phyloP scores from a whole-genome alignment of 2,888 invertebrate species.

The Incurvaria masculella region DNA sequence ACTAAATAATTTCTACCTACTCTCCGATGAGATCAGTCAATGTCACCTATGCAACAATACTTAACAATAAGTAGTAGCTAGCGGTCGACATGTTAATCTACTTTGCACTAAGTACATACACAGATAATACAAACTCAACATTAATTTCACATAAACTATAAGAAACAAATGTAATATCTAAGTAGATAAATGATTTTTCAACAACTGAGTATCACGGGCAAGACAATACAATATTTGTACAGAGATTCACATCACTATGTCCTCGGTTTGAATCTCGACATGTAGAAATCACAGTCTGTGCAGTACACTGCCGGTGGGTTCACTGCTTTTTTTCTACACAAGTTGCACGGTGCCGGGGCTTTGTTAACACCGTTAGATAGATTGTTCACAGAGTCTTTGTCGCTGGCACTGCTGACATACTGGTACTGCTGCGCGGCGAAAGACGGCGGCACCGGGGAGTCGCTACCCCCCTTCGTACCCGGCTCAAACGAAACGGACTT shows the following conservation, averaged over 20 bases:
- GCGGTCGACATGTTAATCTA: background rate
- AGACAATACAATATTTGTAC: constrained; percentile 1
- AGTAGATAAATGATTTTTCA: background rate
- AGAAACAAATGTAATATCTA: background rate
- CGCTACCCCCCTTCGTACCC: constrained; percentile 65
- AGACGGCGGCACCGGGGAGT: constrained; percentile 45
- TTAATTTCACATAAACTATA: background rate
- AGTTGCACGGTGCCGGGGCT: constrained; percentile 72
- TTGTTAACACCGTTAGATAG: background rate
- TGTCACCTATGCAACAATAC: background rate
- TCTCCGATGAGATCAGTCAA: constrained; percentile 42
- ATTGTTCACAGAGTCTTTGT: background rate
- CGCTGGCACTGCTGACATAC: constrained; percentile 24
- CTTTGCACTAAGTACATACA: constrained; percentile 1
- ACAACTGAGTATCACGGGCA: constrained; percentile 1
- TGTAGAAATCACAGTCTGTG: constrained; percentile 88
- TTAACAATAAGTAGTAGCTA: background rate
- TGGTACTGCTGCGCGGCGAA: constrained; percentile 25
- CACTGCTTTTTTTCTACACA: constrained; percentile 84
- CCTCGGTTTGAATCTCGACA: constrained; percentile 77
- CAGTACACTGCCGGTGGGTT: constrained; percentile 79
- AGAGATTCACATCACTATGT: constrained; percentile 28
- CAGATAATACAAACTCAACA: background rate
- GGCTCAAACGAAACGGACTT: constrained; percentile 72
- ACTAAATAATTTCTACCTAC: constrained; percentile 11